Percentiles rank a stretch among this genome's conserved stretches.
These are phyloP conservation scores for Podocnemis expansa DNA, from an alignment of 2,113 vertebrate species.

Conservation along the genomic window DNA sequence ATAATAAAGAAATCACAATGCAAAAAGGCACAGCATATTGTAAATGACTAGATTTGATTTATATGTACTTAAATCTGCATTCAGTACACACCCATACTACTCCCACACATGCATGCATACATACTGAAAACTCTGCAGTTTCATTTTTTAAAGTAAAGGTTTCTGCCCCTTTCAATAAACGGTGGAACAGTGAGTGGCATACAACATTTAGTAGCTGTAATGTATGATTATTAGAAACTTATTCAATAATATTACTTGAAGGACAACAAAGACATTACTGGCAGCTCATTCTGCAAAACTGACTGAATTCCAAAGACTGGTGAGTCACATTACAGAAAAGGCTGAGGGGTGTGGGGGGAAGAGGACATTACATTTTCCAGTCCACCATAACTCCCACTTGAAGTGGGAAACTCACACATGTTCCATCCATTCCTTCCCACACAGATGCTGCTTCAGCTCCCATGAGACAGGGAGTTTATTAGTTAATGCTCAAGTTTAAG, in stretches of 20 bases:
- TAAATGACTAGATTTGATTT: not conserved
- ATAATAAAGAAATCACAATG: conserved; percentile 17
- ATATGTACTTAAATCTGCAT: not conserved
- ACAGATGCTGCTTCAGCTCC: not conserved
- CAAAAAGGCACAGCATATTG: not conserved
- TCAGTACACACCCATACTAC: not conserved
- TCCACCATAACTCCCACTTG: conserved; percentile 27
- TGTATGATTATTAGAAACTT: not conserved
- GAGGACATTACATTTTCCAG: conserved; percentile 45
- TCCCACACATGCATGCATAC: not conserved
- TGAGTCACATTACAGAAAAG: conserved; percentile 61
- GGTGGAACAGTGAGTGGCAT: not conserved
- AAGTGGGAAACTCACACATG: conserved; percentile 18
- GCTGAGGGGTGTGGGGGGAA: not conserved
- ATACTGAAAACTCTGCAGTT: not conserved
- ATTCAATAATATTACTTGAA: not conserved
- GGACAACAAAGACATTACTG: conserved; percentile 39
- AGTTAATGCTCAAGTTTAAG: conserved; percentile 40
- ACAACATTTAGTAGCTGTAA: not conserved
- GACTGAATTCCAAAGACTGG: conserved; percentile 1
- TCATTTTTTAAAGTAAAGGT: not conserved
- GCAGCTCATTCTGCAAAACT: conserved; percentile 19
- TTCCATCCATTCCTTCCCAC: conserved; percentile 5
- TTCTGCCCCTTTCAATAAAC: not conserved
- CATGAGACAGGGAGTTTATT: conserved; percentile 43